Percentiles rank a stretch among this genome's conserved stretches.
These are phyloP conservation scores for Metallyticus violacea DNA, from an alignment of 2,888 invertebrate genomes.

Conservation along the genomic window DNA sequence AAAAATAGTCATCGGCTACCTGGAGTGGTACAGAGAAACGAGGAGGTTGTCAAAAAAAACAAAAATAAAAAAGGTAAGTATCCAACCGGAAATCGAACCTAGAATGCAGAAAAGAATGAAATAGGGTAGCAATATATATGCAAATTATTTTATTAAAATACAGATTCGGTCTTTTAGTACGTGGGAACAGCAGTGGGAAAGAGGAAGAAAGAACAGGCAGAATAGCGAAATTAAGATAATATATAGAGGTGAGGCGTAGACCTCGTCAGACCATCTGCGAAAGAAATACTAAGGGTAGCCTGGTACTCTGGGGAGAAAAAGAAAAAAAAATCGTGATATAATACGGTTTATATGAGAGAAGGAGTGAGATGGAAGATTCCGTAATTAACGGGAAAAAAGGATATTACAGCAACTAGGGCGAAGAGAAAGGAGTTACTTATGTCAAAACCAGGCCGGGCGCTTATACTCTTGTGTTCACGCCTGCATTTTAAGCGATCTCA, in stretches of 20 bases:
- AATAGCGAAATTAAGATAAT: background rate
- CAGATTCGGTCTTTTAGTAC: background rate
- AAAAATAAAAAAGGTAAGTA: background rate
- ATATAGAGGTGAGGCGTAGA: background rate
- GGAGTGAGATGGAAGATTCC: background rate
- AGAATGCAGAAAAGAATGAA: background rate
- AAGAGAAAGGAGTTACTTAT: background rate
- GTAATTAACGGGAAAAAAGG: background rate
- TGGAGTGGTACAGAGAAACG: too few species aligned
- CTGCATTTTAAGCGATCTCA: background rate
- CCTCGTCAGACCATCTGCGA: background rate
- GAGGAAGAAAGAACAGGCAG: background rate
- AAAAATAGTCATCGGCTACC: too few species aligned
- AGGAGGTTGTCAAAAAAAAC: too few species aligned
- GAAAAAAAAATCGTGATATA: background rate
- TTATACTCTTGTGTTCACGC: background rate
- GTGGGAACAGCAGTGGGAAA: background rate
- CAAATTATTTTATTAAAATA: background rate
- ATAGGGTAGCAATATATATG: background rate
- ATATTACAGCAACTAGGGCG: background rate
- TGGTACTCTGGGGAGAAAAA: background rate
- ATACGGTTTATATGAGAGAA: background rate
- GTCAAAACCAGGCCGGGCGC: background rate
- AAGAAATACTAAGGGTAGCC: background rate
- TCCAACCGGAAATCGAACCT: background rate